Evolutionary conservation across 2,113 vertebrate species (phyloP), one percentile per base, ranked within the genome.

Genomic region (Poicephalus gulielmi): DNA sequence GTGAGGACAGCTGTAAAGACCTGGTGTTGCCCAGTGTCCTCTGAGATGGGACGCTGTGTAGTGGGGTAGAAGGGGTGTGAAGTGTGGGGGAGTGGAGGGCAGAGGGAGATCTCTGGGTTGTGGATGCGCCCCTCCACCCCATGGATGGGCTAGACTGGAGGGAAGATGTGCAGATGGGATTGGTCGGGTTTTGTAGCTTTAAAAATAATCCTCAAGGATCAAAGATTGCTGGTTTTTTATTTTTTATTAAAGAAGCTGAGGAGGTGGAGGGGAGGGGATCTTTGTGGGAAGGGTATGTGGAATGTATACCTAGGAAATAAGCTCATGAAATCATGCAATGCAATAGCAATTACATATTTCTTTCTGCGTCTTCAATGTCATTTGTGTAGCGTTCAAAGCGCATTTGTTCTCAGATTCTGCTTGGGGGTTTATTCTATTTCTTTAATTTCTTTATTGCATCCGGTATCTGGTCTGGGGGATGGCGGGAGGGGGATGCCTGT

Each of bases 311-410:
- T 74, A 62, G 89, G 92, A 92, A 93, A 87, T 28, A 14, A 79
- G 22, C 84, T 69, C 63, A 5, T 70, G 83, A 24, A 83, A 41
- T 57, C 24, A 22, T 59, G 83, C 94, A 60, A 84, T 22, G 59
- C 96, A 92, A 60, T 78, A 81, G 91, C 93, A 80, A 77, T 75
- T 46, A 83, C 47, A 17, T 88, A 60, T 88, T 91, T 83, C 93
- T 96, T 95, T 83, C 85, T 94, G 92, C 83, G 25, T 82, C 81
- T 92, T 95, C 91, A 97, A 96, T 97, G 96, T 97, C 97, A 96
- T 96, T 90, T 67, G 71, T 43, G 81, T 67, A 49, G 76, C 2
- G 6, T 89, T 96, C 80, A 71, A 83, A 86, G 71, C 83, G 55
- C 64, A 8, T 85, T 81, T n/a, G 77, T 71, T 86, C 87, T 75